phyloP scores from a whole-genome alignment of 2,113 vertebrate species.

The Phalacrocorax pelagicus region DNA sequence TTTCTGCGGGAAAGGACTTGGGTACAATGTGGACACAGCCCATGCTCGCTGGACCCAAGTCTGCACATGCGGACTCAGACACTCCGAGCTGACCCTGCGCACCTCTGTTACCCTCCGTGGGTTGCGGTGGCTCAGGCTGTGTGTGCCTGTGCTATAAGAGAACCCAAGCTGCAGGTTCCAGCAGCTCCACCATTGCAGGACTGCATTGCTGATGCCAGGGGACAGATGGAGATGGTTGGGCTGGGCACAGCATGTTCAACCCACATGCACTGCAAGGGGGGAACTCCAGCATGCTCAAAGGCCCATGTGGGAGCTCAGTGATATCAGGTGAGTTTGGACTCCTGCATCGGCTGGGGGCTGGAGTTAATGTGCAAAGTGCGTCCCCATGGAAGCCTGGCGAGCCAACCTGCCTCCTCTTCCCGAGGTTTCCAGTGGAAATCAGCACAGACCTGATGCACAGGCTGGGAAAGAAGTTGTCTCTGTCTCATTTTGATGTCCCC shows the following conservation, averaged over 20 bases:
- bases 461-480: background rate
- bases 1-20: background rate
- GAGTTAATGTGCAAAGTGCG: accelerated
- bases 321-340: accelerated
- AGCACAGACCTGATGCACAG: background rate
- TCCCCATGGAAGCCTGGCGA: background rate
- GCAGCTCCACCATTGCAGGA: background rate
- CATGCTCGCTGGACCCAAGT: accelerated
- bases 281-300: background rate
- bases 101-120: accelerated
- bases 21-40: accelerated
- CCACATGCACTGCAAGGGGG: background rate
- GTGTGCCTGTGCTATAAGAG: accelerated
- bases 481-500: background rate
- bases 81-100: background rate
- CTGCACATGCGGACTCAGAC: background rate
- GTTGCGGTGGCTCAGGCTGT: background rate
- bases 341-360: background rate
- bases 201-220: accelerated
- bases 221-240: background rate
- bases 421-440: background rate
- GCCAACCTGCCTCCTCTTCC: background rate
- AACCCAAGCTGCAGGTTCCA: background rate
- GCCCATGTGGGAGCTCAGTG: background rate
- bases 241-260: accelerated